Evolutionary conservation across 2,888 invertebrate species (phyloP).

Genomic region (Protodeltote pygarga): DNA sequence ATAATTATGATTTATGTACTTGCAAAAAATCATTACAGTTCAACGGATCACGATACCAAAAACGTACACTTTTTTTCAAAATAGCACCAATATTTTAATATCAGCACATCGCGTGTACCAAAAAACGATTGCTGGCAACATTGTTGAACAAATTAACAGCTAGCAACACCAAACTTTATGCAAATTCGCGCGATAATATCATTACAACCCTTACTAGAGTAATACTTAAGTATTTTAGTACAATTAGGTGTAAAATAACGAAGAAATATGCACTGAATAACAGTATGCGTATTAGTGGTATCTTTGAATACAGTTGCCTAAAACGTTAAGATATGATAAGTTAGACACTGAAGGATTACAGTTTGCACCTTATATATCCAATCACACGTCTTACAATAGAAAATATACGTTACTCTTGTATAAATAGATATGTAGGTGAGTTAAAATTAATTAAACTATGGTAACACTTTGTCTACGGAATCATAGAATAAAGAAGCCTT

Average conservation of each 20-base stretch:
- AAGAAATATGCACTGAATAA: constrained; percentile 40
- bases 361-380: constrained; percentile 69
- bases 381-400: constrained; percentile 73
- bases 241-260: constrained; percentile 34
- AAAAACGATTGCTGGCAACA: constrained; percentile 64
- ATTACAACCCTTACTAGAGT: constrained; percentile 40
- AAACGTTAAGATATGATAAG: constrained; percentile 66
- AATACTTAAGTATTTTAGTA: constrained; percentile 39
- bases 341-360: constrained; percentile 65
- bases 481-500: constrained; percentile 48
- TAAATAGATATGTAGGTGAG: constrained; percentile 79
- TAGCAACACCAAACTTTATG: constrained; percentile 72
- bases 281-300: constrained; percentile 26
- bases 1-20: constrained; percentile 43
- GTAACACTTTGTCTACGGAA: constrained; percentile 80
- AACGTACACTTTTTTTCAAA: constrained; percentile 68
- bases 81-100: constrained; percentile 84
- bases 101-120: constrained; percentile 70
- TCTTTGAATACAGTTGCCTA: constrained; percentile 47
- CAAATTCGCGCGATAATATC: constrained; percentile 55
- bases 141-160: constrained; percentile 63
- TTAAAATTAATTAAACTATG: constrained; percentile 78
- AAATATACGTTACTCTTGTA: constrained; percentile 76
- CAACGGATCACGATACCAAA: constrained; percentile 61
- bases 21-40: constrained; percentile 51